Evolutionary conservation across 2,888 invertebrate species (phyloP), one percentile per base, ranked within the genome.

Genomic region (Beris chalybata): DNA sequence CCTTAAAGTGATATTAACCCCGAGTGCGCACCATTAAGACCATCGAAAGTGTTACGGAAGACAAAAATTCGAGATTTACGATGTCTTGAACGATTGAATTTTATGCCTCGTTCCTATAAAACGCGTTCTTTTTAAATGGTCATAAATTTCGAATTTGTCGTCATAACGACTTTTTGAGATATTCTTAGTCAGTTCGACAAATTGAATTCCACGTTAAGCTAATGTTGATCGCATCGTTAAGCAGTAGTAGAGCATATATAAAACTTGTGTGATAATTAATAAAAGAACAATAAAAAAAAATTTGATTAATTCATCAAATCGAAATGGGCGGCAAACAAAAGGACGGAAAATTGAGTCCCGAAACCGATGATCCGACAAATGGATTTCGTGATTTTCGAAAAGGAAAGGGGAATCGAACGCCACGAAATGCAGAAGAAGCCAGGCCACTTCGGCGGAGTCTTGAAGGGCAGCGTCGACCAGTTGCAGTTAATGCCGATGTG

Each of bases 251-350:
- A 47, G 30, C 11, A 12, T 22, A 22, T 22, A 22, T 22, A 38
- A 38, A 38, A 38, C 9, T 7, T 3, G 38, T 38, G 38, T 38
- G 9, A 38, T 9, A 38, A 9, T 38, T 22, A 22, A 22, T 22
- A 22, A 22, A 38, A 32, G 7, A 32, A 7, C 2, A 38, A 3
- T 38, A 38, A 38, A 38, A 38, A 38, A 9, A 38, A 38, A 9
- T 3, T 38, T 9, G 22, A 22, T 22, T 22, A 3, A 22, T 22
- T 38, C 9, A 38, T 38, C 38, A 9, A 38, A 38, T 44, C 50
- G 50, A 32, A 13, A 59, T 59, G 59, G 59, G 59, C 30, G 58
- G 58, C 4, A 58, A 47, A 12, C 58, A 58, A 7, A 58, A 58
- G 30, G 44, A 45, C 11, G 58, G 12, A n/a, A 59, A 50, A 32